These are phyloP conservation scores for Diuraphis noxia DNA, from an alignment of 1,140 invertebrate genomes.

Conservation along the genomic window DNA sequence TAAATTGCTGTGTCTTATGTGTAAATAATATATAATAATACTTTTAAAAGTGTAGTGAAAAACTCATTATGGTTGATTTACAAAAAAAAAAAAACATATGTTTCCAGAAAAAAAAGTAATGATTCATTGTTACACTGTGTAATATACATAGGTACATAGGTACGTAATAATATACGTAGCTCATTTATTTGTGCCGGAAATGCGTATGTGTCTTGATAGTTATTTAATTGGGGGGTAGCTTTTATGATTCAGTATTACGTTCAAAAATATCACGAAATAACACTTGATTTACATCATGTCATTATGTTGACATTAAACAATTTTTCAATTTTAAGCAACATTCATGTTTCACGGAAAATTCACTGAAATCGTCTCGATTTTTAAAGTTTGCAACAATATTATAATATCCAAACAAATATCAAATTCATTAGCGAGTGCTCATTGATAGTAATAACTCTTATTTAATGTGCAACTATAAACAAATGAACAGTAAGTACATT, in stretches of 20 bases:
- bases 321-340: constrained; percentile 9
- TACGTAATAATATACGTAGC: background rate
- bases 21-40: background rate
- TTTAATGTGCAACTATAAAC: too few relatives aligned
- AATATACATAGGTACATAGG: background rate
- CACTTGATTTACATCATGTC: constrained; percentile 33
- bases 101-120: constrained; percentile 14
- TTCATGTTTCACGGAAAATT: background rate
- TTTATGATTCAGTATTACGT: background rate
- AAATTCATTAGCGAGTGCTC: background rate
- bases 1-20: background rate
- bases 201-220: constrained; percentile 42
- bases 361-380: background rate
- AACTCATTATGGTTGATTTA: background rate
- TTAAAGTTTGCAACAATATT: constrained; percentile 3
- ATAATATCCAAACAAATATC: background rate
- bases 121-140: constrained; percentile 3
- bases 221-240: constrained; percentile 45
- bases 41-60: background rate
- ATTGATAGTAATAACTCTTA: background rate
- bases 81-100: constrained; percentile 3
- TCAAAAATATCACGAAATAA: constrained; percentile 29
- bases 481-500: too few relatives aligned
- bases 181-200: constrained; percentile 36
- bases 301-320: constrained; percentile 35